phyloP scores from a whole-genome alignment of 2,797 vertebrate species.

The Trichosurus vulpecula region DNA sequence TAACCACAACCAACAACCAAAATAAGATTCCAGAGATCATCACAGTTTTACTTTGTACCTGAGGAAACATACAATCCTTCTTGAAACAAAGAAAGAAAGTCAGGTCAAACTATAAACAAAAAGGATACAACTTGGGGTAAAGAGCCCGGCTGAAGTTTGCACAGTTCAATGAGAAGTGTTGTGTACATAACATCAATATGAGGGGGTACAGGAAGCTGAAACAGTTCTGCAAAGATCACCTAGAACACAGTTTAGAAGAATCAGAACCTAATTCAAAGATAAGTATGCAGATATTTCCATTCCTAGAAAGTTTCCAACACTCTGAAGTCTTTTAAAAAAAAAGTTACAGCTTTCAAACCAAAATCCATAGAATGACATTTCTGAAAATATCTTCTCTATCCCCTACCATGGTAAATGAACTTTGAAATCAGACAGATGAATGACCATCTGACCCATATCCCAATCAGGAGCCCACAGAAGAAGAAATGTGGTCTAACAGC shows the following conservation, averaged over 20 bases:
- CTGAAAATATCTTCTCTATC: background rate
- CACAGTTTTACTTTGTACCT: background rate
- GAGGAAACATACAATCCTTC: constrained; percentile 28
- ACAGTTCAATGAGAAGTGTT: constrained; percentile 96
- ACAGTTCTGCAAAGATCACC: constrained; percentile 97
- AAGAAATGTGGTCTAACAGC: background rate
- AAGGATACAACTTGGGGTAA: constrained; percentile 99
- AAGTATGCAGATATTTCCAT: background rate
- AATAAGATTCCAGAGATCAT: background rate
- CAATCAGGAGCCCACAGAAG: background rate
- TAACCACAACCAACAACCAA: background rate
- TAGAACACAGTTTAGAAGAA: constrained; percentile 71
- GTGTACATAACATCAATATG: constrained; percentile 98
- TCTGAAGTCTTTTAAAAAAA: constrained; percentile 6
- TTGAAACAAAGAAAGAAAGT: constrained; percentile 45
- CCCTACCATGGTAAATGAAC: constrained; percentile 1
- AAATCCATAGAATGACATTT: background rate
- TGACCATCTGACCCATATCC: constrained; percentile 12
- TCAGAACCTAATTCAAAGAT: constrained; percentile 36
- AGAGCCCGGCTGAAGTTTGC: constrained; percentile 98
- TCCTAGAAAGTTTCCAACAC: background rate
- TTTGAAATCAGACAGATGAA: background rate
- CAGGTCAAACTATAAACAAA: constrained; percentile 29
- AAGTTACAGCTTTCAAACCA: constrained; percentile 38
- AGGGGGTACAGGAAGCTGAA: constrained; percentile 93